These are phyloP conservation scores for Epinephelus lanceolatus DNA, from an alignment of 2,113 vertebrate species.

Conservation along the genomic window DNA sequence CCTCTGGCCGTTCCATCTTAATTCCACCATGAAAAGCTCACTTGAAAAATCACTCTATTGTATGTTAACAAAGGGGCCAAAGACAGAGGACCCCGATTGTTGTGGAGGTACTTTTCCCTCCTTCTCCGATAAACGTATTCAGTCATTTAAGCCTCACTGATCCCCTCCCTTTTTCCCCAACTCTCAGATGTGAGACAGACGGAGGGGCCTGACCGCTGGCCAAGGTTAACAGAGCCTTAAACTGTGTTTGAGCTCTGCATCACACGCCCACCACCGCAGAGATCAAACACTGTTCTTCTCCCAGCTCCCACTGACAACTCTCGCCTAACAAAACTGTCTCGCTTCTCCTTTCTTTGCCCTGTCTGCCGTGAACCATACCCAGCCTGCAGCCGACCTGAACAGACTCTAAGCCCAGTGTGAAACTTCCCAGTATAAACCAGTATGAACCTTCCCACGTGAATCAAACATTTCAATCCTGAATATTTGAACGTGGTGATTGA, in stretches of 20 bases:
- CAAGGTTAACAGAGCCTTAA: constrained; percentile 81
- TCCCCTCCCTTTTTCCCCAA: constrained; percentile 52
- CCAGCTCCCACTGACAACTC: constrained; percentile 60
- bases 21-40: constrained; percentile 52
- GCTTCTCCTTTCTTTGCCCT: constrained; percentile 47
- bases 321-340: constrained; percentile 61
- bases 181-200: constrained; percentile 70
- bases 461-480: constrained; percentile 32
- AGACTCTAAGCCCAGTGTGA: constrained; percentile 35
- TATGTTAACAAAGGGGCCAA: constrained; percentile 41
- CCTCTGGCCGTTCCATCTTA: constrained; percentile 50
- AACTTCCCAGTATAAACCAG: constrained; percentile 38
- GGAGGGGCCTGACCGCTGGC: constrained; percentile 70
- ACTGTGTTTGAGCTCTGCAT: constrained; percentile 78
- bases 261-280: constrained; percentile 61
- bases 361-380: constrained; percentile 26
- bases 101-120: constrained; percentile 36
- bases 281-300: constrained; percentile 72
- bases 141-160: constrained; percentile 75
- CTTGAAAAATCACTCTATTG: constrained; percentile 41
- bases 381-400: constrained; percentile 38
- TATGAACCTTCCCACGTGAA: constrained; percentile 46
- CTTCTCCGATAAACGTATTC: constrained; percentile 70
- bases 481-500: constrained; percentile 33
- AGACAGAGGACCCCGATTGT: constrained; percentile 52